phyloP scores from a whole-genome alignment of 37 sponge, comb jelly and placozoan species.

The Diacarnus erythraeanus region DNA sequence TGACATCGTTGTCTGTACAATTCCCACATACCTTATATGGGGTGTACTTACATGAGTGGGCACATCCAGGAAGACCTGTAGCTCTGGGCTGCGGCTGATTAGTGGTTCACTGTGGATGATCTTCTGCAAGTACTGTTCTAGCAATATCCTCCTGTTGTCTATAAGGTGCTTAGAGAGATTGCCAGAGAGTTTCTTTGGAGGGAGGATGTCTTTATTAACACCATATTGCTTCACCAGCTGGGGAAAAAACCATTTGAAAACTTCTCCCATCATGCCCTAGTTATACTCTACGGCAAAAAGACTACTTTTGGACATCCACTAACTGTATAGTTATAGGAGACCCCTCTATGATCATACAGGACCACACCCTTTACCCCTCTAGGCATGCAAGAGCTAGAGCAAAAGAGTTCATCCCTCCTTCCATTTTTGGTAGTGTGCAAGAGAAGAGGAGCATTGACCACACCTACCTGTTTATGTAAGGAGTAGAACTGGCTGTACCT shows the following conservation, averaged over 20 bases:
- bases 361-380: not conserved
- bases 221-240: constrained; percentile 75
- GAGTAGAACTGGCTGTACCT: constrained; percentile 89
- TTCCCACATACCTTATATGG: no score
- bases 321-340: no score
- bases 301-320: not conserved
- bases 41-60: constrained; percentile 56
- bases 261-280: no score
- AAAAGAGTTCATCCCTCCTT: no score
- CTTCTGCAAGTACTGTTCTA: constrained; percentile 90
- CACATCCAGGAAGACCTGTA: constrained; percentile 69
- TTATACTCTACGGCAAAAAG: no score
- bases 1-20: no score
- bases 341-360: no score
- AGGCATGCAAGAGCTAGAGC: no score
- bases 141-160: constrained; percentile 57
- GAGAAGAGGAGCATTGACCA: no score
- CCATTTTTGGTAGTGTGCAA: not conserved
- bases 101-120: constrained; percentile 77
- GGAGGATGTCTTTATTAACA: constrained; percentile 68
- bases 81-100: constrained; percentile 57
- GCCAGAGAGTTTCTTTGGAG: constrained; percentile 83
- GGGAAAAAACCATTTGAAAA: no score
- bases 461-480: constrained; percentile 83
- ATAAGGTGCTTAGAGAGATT: constrained; percentile 81